Base-by-base conservation (phyloP, 2,888 invertebrate genomes). In the Phyllotreta striolata region DNA sequence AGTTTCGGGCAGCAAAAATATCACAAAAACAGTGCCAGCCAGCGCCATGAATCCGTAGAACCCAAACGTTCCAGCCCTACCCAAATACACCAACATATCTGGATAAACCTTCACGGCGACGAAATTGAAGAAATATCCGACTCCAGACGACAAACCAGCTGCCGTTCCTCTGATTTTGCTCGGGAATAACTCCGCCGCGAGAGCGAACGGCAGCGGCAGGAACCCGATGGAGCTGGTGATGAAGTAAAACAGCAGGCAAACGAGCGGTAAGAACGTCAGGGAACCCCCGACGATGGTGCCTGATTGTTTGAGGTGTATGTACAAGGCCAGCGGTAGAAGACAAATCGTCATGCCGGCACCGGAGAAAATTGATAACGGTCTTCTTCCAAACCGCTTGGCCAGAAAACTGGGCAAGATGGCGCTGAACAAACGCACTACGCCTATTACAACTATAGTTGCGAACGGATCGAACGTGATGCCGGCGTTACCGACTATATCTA, bases 151-250 rank as follows among this genome's bases (percentile, higher is more conserved):
- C 1, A 84, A 55, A 0, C 85, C 85, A 0, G 84, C 81, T 0
- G 85, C 82, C 1, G 84, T 76, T 3, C 86, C 86, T 37, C 85
- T 81, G 0, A 86, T 83, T 56, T 83, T 82, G 7, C 81, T 70
- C 0, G 86, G 86, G 68, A 84, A 86, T 5, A 86, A 79, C 70
- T 87, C 86, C 0, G 85, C 85, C 0, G 85, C 75, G 83, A 87
- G 83, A 0, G 86, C 85, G 72, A 85, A 87, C 0, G 87, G 87
- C 3, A 87, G 70, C 0, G 84, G 84, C n/a, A 85, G 74, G 67
- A 85, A 85, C 0, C 86, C 87, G 0, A 86, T 63, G 0, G 85
- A 84, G 61, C 84, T 84, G 12, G 81, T 79, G 62, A 85, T 82
- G 62, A 86, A 85, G 69, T 84, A 85, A 46, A 80, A 67, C 6